Base-by-base conservation (phyloP, 53 echinoderm and acorn worm species). In the Paracentrotus lividus region DNA sequence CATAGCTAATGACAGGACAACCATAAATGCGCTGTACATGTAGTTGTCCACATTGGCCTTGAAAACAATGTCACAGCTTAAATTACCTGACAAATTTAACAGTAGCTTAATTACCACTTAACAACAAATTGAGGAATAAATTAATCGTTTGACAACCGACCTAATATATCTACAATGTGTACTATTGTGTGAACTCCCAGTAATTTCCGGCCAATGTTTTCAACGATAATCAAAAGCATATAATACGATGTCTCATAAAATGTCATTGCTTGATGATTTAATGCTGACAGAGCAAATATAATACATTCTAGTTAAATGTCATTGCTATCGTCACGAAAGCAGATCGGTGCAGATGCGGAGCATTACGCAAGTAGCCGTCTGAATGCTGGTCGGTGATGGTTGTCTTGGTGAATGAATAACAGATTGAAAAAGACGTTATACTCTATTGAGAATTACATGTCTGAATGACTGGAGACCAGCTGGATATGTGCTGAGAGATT, bases 351-450 rank as follows among this genome's bases (percentile, higher is more conserved):
- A 26, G 49, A 81, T n/a, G 45, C 47, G 81, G 81, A 47, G 47
- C 47, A 18, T 78, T 81, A 81, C 44, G 81, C 81, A 81, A 47
- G 81, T 47, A 81, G 12, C 26, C 1, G 49, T 45, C 47, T 45
- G 81, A 45, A 81, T 47, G 81, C 81, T 81, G 81, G 13, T 81
- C 20, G 12, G 47, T 24, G 47, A 45, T 15, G 81, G 81, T 27
- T 81, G 44, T 47, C 81, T 26, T 81, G 81, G 27, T 81, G 81
- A 81, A 81, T 72, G 72, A 72, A 5, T n/a, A n/a, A n/a, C n/a
- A n/a, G n/a, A n/a, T 72, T 18, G 40, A 81, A 47, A 81, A n/a
- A 27, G 81, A 81, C 21, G 40, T 40, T 72, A n/a, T n/a, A 72
- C 72, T 40, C 72, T 20, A 72, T 18, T 40, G 72, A 72, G 81